Conservation (phyloP, 2,888 invertebrate genomes). For the Pheosia gnoma region DNA sequence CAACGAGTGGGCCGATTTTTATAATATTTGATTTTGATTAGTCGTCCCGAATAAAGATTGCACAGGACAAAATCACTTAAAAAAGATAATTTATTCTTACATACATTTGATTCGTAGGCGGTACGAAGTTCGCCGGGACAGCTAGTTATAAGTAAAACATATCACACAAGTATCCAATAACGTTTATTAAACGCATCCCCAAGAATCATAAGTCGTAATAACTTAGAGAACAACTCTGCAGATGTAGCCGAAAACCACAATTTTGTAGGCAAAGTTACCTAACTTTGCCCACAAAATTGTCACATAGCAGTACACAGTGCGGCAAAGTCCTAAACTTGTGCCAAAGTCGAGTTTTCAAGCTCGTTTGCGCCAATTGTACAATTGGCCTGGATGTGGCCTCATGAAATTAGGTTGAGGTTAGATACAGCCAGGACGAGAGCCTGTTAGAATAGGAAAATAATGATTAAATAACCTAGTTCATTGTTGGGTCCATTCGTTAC, state of each 20-base stretch:
- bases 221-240: conserved; percentile 33
- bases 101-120: too few relatives aligned
- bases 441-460: conserved; percentile 23
- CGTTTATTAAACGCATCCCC: conserved; percentile 14
- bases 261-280: conserved; percentile 22
- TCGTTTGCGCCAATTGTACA: conserved; percentile 60
- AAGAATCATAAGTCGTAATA: conserved; percentile 32
- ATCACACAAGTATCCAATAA: neutral
- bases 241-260: conserved; percentile 43
- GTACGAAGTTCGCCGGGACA: too few relatives aligned
- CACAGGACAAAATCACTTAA: too few relatives aligned
- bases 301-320: conserved; percentile 37
- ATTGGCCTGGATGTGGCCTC: conserved; percentile 41
- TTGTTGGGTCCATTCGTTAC: conserved; percentile 3
- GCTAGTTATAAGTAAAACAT: neutral
- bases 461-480: conserved; percentile 11
- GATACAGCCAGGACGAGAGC: conserved; percentile 34
- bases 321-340: conserved; percentile 49
- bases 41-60: too few relatives aligned
- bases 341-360: conserved; percentile 51
- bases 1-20: too few relatives aligned
- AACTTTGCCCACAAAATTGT: conserved; percentile 51
- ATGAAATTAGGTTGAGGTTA: conserved; percentile 52
- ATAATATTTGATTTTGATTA: too few relatives aligned
- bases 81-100: too few relatives aligned